Percentiles rank a stretch among this genome's conserved stretches.
Conservation (phyloP, 2,888 invertebrate genomes). For the Aleiodes alternator region DNA sequence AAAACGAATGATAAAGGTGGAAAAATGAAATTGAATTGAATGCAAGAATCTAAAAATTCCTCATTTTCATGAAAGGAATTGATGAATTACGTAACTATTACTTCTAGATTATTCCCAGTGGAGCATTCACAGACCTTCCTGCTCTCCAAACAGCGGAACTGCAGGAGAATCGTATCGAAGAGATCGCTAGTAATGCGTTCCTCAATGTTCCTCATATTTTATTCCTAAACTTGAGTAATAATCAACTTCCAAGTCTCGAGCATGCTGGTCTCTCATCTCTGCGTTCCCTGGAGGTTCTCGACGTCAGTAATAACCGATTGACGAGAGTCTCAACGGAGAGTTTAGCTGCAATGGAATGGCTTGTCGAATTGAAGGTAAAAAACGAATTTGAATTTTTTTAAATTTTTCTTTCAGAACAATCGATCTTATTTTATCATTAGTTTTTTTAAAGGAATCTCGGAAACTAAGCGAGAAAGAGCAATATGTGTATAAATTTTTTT, state of each 20-base stretch:
- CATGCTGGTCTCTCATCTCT: conserved; percentile 85
- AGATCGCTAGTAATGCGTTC: conserved; percentile 85
- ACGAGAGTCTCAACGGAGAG: conserved; percentile 81
- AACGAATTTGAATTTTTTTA: background rate
- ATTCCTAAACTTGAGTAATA: conserved; percentile 89
- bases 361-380: conserved; percentile 85
- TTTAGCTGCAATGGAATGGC: conserved; percentile 87
- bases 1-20: too few species aligned
- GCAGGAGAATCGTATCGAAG: conserved; percentile 86
- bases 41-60: too few species aligned
- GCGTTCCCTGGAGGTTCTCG: conserved; percentile 88
- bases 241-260: conserved; percentile 85
- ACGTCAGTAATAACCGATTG: conserved; percentile 88
- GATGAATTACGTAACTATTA: background rate
- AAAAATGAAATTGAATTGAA: too few species aligned
- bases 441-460: too few species aligned
- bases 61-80: background rate
- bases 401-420: too few species aligned
- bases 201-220: conserved; percentile 86
- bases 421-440: too few species aligned
- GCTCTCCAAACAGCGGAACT: conserved; percentile 85
- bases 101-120: conserved; percentile 79
- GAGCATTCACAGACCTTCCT: conserved; percentile 86
- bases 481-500: too few species aligned
- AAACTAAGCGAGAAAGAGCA: too few species aligned